These are phyloP conservation scores for Volucella inflata DNA, from an alignment of 2,888 invertebrate genomes.

Conservation along the genomic window DNA sequence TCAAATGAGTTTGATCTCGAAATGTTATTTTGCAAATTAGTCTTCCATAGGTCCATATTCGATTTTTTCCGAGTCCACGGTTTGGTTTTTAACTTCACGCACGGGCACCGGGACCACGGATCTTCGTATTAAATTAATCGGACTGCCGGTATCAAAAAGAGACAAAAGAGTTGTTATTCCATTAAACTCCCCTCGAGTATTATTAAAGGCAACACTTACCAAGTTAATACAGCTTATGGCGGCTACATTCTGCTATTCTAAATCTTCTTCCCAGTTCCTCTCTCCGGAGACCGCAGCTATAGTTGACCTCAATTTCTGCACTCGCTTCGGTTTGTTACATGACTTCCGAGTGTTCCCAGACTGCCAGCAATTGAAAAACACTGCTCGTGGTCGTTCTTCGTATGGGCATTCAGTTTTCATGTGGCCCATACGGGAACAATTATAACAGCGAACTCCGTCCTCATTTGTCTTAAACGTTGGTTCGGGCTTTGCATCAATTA, in stretches of 20 bases:
- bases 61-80: conserved; percentile 32
- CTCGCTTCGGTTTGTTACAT: conserved; percentile 33
- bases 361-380: conserved; percentile 27
- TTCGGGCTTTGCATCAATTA: conserved; percentile 12
- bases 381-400: conserved; percentile 32
- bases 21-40: conserved; percentile 22
- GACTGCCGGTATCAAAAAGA: conserved; percentile 39
- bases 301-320: conserved; percentile 18
- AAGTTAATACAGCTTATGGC: conserved; percentile 26
- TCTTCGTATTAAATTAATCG: conserved; percentile 44
- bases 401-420: conserved; percentile 30
- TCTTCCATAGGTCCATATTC: conserved; percentile 25
- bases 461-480: conserved; percentile 3
- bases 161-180: conserved; percentile 43
- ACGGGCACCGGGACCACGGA: too few species aligned
- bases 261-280: too few species aligned
- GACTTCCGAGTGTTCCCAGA: conserved; percentile 21
- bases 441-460: conserved; percentile 13
- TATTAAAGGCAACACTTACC: conserved; percentile 35
- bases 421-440: conserved; percentile 24
- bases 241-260: conserved; percentile 24
- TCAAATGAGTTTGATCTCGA: conserved; percentile 25
- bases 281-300: conserved; percentile 9
- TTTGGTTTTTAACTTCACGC: conserved; percentile 30
- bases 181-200: conserved; percentile 37